Evolutionary conservation across 2,113 vertebrate genomes (phyloP).

Genomic region (Erinaceus europaeus): DNA sequence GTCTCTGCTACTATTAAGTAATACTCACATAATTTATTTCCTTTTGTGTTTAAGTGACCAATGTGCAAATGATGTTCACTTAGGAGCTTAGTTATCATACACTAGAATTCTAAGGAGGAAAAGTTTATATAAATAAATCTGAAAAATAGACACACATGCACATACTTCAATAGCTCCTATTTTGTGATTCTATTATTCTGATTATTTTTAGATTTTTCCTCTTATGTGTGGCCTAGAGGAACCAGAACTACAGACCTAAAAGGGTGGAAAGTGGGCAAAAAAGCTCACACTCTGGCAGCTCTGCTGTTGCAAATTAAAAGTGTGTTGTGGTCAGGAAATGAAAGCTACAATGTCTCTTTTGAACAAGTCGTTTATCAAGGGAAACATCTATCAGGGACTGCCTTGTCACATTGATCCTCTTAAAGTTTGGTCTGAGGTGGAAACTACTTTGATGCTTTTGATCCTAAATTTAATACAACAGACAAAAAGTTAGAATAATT

Average conservation of each 20-base stretch:
- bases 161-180: conserved; percentile 18
- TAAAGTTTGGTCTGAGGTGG: conserved; percentile 84
- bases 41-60: conserved; percentile 56
- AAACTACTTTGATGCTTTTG: conserved; percentile 86
- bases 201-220: conserved; percentile 79
- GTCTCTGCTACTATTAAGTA: conserved; percentile 64
- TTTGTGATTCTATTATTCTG: conserved; percentile 48
- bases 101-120: conserved; percentile 34
- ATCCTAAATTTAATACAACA: conserved; percentile 86
- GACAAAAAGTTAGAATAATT: conserved; percentile 74
- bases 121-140: conserved; percentile 55
- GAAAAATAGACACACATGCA: conserved; percentile 3
- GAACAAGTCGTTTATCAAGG: conserved; percentile 90
- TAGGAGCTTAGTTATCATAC: conserved; percentile 43
- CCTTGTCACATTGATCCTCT: conserved; percentile 88
- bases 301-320: conserved; percentile 91
- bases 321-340: conserved; percentile 91
- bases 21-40: conserved; percentile 63
- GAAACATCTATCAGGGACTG: conserved; percentile 88
- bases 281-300: conserved; percentile 83
- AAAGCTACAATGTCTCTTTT: conserved; percentile 91
- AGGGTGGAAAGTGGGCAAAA: conserved; percentile 82
- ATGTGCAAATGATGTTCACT: conserved; percentile 62
- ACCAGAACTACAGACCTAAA: conserved; percentile 75
- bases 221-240: conserved; percentile 77